Conservation (phyloP, 2,113 vertebrate genomes). For the Psammodynastes pulverulentus region DNA sequence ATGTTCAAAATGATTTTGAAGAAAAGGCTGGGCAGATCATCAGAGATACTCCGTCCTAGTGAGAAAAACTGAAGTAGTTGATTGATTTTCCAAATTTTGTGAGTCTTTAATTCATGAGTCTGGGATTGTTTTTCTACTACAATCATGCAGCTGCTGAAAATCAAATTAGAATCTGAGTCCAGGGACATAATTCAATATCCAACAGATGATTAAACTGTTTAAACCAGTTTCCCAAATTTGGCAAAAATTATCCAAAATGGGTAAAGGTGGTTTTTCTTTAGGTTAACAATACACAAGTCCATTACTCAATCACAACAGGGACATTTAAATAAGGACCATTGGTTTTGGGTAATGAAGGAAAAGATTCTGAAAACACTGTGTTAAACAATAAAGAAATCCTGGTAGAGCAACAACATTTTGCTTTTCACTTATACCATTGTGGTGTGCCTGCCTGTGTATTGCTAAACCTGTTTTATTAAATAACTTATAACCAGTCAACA, state of each 20-base stretch:
- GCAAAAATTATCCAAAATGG: neutral
- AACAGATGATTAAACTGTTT: neutral
- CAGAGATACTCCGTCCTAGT: neutral
- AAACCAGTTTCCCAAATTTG: neutral
- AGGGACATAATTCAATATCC: conserved; percentile 26
- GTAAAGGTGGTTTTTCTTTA: neutral
- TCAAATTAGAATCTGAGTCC: neutral
- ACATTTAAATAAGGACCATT: neutral
- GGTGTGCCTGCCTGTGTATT: neutral
- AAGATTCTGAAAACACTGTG: neutral
- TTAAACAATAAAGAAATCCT: conserved; percentile 26
- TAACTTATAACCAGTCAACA: conserved; percentile 45
- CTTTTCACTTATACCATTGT: conserved; percentile 23
- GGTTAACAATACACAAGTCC: neutral
- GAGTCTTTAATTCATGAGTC: neutral
- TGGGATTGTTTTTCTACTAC: neutral
- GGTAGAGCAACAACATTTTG: conserved; percentile 42
- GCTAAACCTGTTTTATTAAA: conserved; percentile 31
- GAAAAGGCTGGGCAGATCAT: neutral
- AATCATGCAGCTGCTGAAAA: neutral
- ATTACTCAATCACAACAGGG: neutral
- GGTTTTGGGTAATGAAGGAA: neutral
- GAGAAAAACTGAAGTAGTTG: neutral
- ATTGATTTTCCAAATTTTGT: neutral
- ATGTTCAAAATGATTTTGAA: neutral